Conservation (phyloP, 2,888 invertebrate genomes). For the Cataglyphis livida region DNA sequence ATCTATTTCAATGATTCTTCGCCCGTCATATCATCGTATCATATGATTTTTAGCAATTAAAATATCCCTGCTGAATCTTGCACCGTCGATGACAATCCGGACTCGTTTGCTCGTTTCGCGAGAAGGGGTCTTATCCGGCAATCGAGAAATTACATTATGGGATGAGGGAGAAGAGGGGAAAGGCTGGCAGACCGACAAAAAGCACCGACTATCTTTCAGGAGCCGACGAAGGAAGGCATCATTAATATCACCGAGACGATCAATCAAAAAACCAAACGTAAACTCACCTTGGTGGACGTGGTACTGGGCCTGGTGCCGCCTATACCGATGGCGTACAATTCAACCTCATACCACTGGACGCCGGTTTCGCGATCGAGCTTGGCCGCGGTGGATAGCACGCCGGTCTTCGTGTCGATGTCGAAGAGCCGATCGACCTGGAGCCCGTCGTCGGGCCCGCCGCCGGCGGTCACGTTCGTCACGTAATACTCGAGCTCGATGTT, state of each 20-base stretch:
- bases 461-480: constrained; percentile 93
- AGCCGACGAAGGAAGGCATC: constrained; percentile 60
- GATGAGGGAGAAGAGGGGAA: constrained; percentile 18
- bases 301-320: constrained; percentile 90
- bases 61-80: constrained; percentile 26
- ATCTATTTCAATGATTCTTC: neutral
- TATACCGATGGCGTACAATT: constrained; percentile 93
- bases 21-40: neutral
- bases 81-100: constrained; percentile 10
- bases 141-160: constrained; percentile 51
- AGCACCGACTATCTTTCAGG: constrained; percentile 69
- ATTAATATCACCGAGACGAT: constrained; percentile 73
- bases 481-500: constrained; percentile 93
- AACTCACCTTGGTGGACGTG: constrained; percentile 93
- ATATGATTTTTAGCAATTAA: constrained; percentile 29
- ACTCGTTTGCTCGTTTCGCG: neutral
- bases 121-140: constrained; percentile 44
- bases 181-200: constrained; percentile 58
- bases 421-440: constrained; percentile 95
- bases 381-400: constrained; percentile 94
- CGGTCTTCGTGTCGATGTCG: constrained; percentile 95
- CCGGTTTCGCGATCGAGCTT: constrained; percentile 94
- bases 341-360: constrained; percentile 93
- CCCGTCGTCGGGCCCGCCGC: constrained; percentile 86
- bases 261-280: constrained; percentile 62